Percentiles rank a stretch among this genome's conserved stretches.
Evolutionary conservation across 2,113 vertebrate species (phyloP).

Genomic region (Syngnathus scovelli): DNA sequence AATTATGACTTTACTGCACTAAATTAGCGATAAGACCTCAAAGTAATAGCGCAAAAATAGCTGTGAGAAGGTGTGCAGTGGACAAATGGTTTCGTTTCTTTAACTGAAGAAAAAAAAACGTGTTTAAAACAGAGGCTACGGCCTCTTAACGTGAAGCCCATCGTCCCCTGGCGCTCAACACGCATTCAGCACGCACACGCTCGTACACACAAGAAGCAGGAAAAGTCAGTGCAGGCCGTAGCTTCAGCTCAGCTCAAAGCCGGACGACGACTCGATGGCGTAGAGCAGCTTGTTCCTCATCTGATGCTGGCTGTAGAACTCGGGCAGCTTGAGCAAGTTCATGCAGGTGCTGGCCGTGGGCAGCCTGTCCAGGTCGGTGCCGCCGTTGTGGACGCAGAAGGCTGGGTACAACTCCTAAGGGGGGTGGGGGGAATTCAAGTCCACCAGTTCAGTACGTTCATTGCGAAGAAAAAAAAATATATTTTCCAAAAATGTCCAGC

Average conservation of each 20-base stretch:
- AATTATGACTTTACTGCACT: not conserved
- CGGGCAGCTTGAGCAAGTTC: constrained; percentile 97
- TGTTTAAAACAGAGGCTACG: constrained; percentile 12
- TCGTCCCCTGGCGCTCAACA: constrained; percentile 9
- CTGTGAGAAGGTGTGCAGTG: not conserved
- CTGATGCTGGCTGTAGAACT: constrained; percentile 87
- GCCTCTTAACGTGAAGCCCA: not conserved
- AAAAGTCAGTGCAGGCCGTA: constrained; percentile 47
- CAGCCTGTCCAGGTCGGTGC: constrained; percentile 87
- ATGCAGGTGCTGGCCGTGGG: constrained; percentile 99
- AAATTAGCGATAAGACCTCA: not conserved
- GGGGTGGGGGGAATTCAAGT: not conserved
- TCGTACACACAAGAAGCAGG: constrained; percentile 8
- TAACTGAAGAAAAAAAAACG: constrained; percentile 46
- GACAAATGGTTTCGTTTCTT: not conserved
- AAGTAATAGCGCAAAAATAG: not conserved
- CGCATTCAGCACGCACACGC: constrained; percentile 18
- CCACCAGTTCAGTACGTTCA: no score
- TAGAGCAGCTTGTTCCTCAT: constrained; percentile 96
- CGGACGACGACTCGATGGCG: constrained; percentile 93
- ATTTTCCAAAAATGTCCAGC: no score
- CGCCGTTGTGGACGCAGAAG: constrained; percentile 97
- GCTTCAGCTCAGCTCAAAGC: constrained; percentile 94
- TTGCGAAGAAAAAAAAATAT: no score
- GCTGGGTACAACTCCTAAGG: constrained; percentile 98